Evolutionary conservation across 1,140 invertebrate genomes (phyloP).

Genomic region (Antheraea pernyi): DNA sequence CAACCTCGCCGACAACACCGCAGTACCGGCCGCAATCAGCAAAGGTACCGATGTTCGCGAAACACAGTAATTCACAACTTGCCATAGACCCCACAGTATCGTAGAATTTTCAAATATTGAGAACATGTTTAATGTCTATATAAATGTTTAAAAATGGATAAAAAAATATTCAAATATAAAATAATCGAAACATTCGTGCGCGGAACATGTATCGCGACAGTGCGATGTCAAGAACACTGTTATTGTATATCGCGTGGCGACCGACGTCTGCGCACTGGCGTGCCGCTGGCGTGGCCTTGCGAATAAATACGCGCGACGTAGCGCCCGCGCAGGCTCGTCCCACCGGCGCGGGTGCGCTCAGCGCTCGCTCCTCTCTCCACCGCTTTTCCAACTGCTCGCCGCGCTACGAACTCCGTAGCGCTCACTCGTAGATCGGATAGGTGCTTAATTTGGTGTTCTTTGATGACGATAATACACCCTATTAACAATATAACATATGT

Average conservation of each 20-base stretch:
- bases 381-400: constrained; percentile 51
- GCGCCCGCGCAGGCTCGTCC: constrained; percentile 65
- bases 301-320: constrained; percentile 72
- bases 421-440: constrained; percentile 45
- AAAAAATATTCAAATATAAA: constrained; percentile 39
- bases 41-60: constrained; percentile 70
- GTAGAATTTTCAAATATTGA: constrained; percentile 62
- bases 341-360: constrained; percentile 32
- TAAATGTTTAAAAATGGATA: constrained; percentile 23
- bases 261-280: constrained; percentile 69
- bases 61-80: constrained; percentile 59
- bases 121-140: constrained; percentile 54
- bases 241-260: constrained; percentile 66
- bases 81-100: constrained; percentile 63
- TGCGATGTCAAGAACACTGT: constrained; percentile 47
- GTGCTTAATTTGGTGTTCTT: not conserved
- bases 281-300: constrained; percentile 71
- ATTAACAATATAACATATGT: not conserved
- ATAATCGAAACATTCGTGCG: constrained; percentile 57
- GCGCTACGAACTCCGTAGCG: constrained; percentile 65
- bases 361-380: constrained; percentile 61
- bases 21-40: constrained; percentile 72
- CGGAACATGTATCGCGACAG: constrained; percentile 52
- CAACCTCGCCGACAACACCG: constrained; percentile 78
- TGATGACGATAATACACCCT: not conserved